These are phyloP conservation scores for Petrocephalus sullivani DNA, from an alignment of 2,797 vertebrate genomes.

Conservation along the genomic window DNA sequence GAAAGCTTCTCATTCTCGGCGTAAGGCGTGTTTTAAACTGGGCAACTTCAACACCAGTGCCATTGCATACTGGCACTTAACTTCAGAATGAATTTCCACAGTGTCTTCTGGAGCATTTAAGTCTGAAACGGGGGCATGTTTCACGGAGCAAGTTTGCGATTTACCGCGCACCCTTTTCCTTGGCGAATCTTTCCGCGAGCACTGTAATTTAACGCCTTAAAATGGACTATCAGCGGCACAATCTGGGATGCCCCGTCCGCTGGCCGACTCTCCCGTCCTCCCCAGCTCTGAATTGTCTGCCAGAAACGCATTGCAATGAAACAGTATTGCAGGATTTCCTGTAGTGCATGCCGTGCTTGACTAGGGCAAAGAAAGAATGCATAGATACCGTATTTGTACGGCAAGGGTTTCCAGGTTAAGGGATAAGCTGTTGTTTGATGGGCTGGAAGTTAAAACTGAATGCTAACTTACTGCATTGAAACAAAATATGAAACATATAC, in stretches of 20 bases:
- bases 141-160: neutral
- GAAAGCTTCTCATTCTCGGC: neutral
- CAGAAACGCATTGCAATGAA: conserved; percentile 18
- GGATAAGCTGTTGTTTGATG: conserved; percentile 9
- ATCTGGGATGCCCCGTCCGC: neutral
- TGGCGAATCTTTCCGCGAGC: neutral
- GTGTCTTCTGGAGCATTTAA: conserved; percentile 7
- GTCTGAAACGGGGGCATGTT: neutral
- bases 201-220: conserved; percentile 14
- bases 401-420: conserved; percentile 19
- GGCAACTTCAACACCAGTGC: neutral
- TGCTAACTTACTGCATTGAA: conserved; percentile 2
- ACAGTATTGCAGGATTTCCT: conserved; percentile 19
- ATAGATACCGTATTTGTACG: conserved; percentile 22
- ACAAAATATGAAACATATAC: conserved; percentile 8
- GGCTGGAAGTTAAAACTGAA: conserved; percentile 5
- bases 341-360: conserved; percentile 20
- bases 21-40: conserved; percentile 12
- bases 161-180: neutral
- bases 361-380: conserved; percentile 23
- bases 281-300: conserved; percentile 11
- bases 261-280: neutral
- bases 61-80: neutral
- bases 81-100: conserved; percentile 4
- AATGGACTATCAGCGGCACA: neutral